phyloP scores from a whole-genome alignment of 2,888 invertebrate genomes.

The Sarcophaga variegata region DNA sequence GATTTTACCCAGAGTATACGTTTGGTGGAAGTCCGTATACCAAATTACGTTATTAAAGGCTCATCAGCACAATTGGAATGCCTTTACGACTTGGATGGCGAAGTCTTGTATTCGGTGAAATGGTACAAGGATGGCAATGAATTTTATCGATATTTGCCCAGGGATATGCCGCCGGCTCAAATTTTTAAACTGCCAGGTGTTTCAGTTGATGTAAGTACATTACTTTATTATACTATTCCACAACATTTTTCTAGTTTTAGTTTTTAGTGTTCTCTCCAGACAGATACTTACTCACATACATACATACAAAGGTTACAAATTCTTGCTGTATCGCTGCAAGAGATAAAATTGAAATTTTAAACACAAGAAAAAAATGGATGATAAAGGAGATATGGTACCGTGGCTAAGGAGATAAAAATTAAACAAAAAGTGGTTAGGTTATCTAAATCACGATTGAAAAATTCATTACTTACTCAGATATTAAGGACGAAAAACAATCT shows the following conservation, averaged over 20 bases:
- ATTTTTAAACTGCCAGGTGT: conserved; percentile 91
- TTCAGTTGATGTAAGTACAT: conserved; percentile 90
- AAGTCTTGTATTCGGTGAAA: conserved; percentile 93
- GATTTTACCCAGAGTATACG: conserved; percentile 85
- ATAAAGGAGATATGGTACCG: too few species aligned
- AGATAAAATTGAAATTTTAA: too few species aligned
- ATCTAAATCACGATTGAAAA: too few species aligned
- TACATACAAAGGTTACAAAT: too few species aligned
- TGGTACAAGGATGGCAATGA: conserved; percentile 96
- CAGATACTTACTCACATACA: background rate
- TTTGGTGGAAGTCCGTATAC: conserved; percentile 90
- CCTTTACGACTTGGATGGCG: conserved; percentile 91
- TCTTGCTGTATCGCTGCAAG: too few species aligned
- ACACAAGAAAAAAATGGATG: too few species aligned
- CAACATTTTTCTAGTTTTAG: background rate
- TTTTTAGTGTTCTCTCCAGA: background rate
- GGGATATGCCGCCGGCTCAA: conserved; percentile 90
- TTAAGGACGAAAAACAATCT: too few species aligned
- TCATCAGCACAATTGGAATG: conserved; percentile 90
- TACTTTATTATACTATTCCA: background rate
- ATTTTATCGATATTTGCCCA: conserved; percentile 93
- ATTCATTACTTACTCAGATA: too few species aligned
- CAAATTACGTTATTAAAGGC: conserved; percentile 90
- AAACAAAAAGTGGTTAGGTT: too few species aligned
- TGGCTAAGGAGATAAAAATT: too few species aligned